Evolutionary conservation across 2,888 invertebrate species (phyloP), one percentile per base, ranked within the genome.

Genomic region (Tachina lurida): DNA sequence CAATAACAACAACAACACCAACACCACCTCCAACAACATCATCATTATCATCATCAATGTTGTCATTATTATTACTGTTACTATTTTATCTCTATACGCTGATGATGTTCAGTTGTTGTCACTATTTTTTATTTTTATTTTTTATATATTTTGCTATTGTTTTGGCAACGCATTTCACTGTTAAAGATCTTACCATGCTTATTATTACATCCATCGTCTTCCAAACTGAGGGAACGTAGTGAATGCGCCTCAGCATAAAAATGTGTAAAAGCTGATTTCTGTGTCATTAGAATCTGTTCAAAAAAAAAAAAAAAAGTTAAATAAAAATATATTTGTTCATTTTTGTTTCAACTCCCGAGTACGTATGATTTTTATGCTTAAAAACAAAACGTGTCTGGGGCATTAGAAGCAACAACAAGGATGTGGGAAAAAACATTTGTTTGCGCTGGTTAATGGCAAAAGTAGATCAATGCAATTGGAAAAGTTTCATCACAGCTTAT

Each of bases 151-250:
- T 22, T 43, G 56, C 56, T 15, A 71, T 62, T 82, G 63, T 76
- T 76, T 82, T 41, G 71, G 63, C 58, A 83, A 83, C 77, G 83
- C 83, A 83, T 83, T 77, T 73, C 43, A 67, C 77, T 73, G 83
- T 73, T 77, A 77, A 77, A 73, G 67, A 82, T 77, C 76, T 71
- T 9, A 56, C 56, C 74, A 67, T 9, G 58, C 43, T 58, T 54
- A 74, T 67, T 45, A 31, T n/a, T n/a, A n/a, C n/a, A n/a, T n/a
- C n/a, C 43, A 68, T 60, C 52, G 60, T 63, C 63, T 52, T 47
- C 39, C 8, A 65, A 39, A 19, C 17, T 39, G 63, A 65, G 71
- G 56, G 52, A 80, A 71, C 52, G 10, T 39, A 17, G 52, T n/a
- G 17, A 68, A 19, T 54, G 62, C 10, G 62, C 10, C 31, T 60